Conservation (phyloP, 2,888 invertebrate genomes). For the Lampropteryx suffumata region DNA sequence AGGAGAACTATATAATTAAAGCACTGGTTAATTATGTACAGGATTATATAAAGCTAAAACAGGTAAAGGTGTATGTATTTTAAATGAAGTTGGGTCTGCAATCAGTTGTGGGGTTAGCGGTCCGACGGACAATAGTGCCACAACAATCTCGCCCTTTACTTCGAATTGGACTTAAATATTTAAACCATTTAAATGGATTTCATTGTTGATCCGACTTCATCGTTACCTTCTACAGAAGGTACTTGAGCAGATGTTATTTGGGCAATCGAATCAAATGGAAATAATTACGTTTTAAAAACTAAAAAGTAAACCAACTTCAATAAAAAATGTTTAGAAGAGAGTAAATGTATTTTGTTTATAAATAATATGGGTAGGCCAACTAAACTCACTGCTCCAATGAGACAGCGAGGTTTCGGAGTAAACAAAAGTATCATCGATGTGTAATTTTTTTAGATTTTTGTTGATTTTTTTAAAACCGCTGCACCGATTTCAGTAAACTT, state of each 20-base stretch:
- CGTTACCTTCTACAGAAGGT: slow-evolving; percentile 25
- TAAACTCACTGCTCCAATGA: too few species aligned
- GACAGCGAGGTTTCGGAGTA: too few species aligned
- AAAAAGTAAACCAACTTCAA: too few species aligned
- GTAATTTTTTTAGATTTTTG: too few species aligned
- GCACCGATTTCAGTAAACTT: too few species aligned
- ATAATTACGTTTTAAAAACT: too few species aligned
- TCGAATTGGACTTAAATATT: slow-evolving; percentile 80
- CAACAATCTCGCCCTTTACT: slow-evolving; percentile 80
- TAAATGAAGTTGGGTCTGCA: slow-evolving; percentile 76
- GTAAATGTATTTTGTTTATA: too few species aligned
- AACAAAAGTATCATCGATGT: too few species aligned
- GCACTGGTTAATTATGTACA: slow-evolving; percentile 31
- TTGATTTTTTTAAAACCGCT: too few species aligned
- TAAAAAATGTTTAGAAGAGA: too few species aligned
- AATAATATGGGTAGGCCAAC: too few species aligned
- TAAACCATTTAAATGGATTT: slow-evolving; percentile 80
- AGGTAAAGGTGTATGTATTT: slow-evolving; percentile 66
- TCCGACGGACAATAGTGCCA: slow-evolving; percentile 74
- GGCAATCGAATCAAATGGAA: neutral
- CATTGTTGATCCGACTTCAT: slow-evolving; percentile 70
- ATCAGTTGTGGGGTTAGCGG: slow-evolving; percentile 73
- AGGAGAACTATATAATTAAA: slow-evolving; percentile 26
- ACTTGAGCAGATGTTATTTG: slow-evolving; percentile 28
- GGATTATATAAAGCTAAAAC: slow-evolving; percentile 48